These are phyloP conservation scores for Podocnemis expansa DNA, from an alignment of 2,113 vertebrate genomes.

Conservation along the genomic window DNA sequence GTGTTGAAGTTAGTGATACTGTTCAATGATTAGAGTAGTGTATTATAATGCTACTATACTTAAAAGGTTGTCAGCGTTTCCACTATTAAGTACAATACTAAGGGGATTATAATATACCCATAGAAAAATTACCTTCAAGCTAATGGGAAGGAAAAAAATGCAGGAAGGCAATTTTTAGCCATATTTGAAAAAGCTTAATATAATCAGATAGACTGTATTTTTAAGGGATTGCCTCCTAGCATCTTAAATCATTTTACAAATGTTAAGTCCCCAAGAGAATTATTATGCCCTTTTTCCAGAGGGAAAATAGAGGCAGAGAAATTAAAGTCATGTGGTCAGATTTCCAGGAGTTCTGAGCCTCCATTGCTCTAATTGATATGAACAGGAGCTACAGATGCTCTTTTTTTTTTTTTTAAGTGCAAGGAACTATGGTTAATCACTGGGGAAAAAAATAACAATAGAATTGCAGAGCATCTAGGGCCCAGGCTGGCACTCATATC, in stretches of 20 bases:
- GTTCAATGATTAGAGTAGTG: slow-evolving; percentile 46
- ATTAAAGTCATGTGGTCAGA: neutral
- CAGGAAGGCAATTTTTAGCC: neutral
- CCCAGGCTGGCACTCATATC: neutral
- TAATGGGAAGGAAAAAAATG: neutral
- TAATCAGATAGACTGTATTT: fast-evolving
- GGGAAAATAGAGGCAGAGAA: fast-evolving
- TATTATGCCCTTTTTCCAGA: neutral
- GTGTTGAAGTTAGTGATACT: slow-evolving; percentile 38
- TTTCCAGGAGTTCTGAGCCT: neutral
- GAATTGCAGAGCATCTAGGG: neutral
- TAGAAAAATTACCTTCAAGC: neutral
- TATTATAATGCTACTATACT: neutral
- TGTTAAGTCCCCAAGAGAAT: neutral
- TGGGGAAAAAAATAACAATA: neutral
- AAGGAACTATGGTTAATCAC: neutral
- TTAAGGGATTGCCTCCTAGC: neutral
- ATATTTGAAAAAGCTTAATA: fast-evolving
- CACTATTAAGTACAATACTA: slow-evolving; percentile 13
- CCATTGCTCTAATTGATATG: neutral
- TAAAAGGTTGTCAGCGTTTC: slow-evolving; percentile 11
- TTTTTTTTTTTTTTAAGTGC: neutral
- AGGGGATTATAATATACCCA: neutral
- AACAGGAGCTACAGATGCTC: neutral
- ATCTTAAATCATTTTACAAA: neutral